Evolutionary conservation across 2,113 vertebrate genomes (phyloP), one percentile per base, ranked within the genome.

Genomic region (Mastomys coucha): DNA sequence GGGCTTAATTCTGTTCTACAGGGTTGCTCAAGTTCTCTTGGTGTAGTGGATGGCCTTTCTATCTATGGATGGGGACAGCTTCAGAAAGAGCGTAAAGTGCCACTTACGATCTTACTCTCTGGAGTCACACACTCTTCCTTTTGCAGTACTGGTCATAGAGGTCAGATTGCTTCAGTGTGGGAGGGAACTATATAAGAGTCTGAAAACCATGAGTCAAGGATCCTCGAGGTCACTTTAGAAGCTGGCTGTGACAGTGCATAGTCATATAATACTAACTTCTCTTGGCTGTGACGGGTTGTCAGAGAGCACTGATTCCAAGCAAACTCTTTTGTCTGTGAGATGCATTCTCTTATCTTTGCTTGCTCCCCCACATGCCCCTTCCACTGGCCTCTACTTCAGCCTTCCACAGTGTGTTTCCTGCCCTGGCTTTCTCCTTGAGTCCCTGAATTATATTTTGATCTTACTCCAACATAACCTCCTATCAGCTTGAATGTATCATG

Each of bases 361-460:
- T 26, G 49, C 2, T 88, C 39, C 33, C 4, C 6, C 17, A 2
- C 56, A 16, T 76, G 77, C 22, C 56, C 33, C 12, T 67, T 13
- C 60, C 17, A 86, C 4, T 36, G 65, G 69, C 45, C 39, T 89
- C 58, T 60, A 49, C n/a, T 26, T 11, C 63, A n/a, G 73, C 33
- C 3, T 56, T 94, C 33, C 14, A 28, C 22, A 88, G 65, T 91
- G 77, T 72, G 86, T 36, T 76, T 77, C 72, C 6, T 95, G 58
- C 12, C 56, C 2, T 81, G 13, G 17, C n/a, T 19, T 85, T 81
- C 91, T 67, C 26, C 33, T 73, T 49, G 65, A 85, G 51, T 9
- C 80, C 81, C 77, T 51, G 28, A 80, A 49, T 69, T 91, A 24
- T 70, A 56, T 76, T 93, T 96, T 72, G 73, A 76, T 26, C 42